These are phyloP conservation scores for Ornithoptera alexandrae DNA, from an alignment of 2,888 invertebrate genomes.

Conservation along the genomic window DNA sequence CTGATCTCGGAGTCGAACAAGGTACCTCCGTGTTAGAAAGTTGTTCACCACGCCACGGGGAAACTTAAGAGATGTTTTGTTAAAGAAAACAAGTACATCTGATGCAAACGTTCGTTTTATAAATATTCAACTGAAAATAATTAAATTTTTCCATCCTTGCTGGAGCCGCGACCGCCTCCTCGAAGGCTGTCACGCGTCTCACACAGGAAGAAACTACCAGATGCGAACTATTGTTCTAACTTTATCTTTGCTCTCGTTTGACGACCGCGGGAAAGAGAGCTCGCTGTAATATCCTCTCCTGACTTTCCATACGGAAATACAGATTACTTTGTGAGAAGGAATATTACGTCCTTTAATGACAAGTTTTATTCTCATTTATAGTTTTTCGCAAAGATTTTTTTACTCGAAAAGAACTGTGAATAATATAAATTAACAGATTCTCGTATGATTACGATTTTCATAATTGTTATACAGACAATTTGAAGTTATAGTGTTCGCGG, in stretches of 20 bases:
- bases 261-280: neutral
- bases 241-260: slow-evolving; percentile 13
- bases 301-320: neutral
- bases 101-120: neutral
- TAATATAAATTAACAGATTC: no score
- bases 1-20: no score
- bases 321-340: neutral
- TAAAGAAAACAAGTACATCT: neutral
- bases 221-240: slow-evolving; percentile 9
- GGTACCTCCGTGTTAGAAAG: no score
- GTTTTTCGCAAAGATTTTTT: no score
- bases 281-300: slow-evolving; percentile 4
- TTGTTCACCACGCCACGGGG: no score
- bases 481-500: no score
- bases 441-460: no score
- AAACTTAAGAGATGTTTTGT: neutral
- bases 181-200: slow-evolving; percentile 15
- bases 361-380: neutral
- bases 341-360: neutral
- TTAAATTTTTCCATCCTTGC: neutral
- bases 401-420: no score
- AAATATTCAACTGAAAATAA: neutral
- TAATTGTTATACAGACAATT: no score
- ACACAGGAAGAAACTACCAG: slow-evolving; percentile 7
- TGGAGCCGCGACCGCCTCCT: neutral